Evolutionary conservation across 2,888 invertebrate genomes (phyloP), one percentile per base, ranked within the genome.

Genomic region (Cinara cedri): DNA sequence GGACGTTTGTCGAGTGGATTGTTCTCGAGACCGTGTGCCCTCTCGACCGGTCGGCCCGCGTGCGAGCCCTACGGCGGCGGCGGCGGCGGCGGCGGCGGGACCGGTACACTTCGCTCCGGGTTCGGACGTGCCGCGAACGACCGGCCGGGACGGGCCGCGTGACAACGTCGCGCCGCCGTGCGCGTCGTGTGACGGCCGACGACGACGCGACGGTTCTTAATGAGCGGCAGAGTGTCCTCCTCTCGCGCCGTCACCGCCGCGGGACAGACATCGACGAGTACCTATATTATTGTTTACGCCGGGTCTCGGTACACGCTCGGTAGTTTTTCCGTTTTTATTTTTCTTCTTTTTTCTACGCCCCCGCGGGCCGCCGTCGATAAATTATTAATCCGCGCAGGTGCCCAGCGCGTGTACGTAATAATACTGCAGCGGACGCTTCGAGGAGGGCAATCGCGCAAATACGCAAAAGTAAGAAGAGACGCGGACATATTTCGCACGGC

Each of bases 1-100:
- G 74, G 74, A 75, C 74, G 54, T 75, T 75, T 75, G 63, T 75
- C 54, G 74, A 75, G 74, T 75, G 74, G 74, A 75, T 75, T 75
- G 74, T 75, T 75, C 74, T 75, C 74, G 65, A 75, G 74, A 75
- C 44, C 74, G 74, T 26, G 49, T 42, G 62, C 11, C 63, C 74
- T 74, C 74, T 74, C 74, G 74, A 74, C 74, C 74, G 63, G 63
- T 74, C 74, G 63, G 34, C 51, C 51, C 72, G 34, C 34, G 63
- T 62, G 63, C 62, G 26, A 57, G 74, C 74, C 74, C 62, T 62
- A 60, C 72, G 72, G 72, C 71, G 16, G 42, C 21, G 34, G n/a
- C 72, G 26, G 19, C 72, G 72, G 72, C 71, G 16, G 42, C 21
- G 34, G n/a, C 72, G 26, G 19, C 60, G 24, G 24, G 24, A 72